Conservation (phyloP, 2,113 vertebrate genomes). For the Sardina pilchardus region DNA sequence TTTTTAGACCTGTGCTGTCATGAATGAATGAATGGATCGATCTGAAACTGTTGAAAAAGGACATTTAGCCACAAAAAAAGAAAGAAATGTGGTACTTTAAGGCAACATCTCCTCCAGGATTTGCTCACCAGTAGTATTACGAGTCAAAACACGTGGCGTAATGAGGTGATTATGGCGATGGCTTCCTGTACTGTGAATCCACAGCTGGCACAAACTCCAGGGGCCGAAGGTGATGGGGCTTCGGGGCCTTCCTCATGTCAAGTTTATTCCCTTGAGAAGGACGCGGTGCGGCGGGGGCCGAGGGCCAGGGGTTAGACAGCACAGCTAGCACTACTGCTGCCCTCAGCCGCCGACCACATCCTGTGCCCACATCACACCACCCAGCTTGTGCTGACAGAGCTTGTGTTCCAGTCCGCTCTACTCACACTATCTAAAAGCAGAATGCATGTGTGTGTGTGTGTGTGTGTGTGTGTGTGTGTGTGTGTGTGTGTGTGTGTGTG, state of each 20-base stretch:
- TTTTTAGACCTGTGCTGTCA: not conserved
- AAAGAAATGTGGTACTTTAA: conserved; percentile 34
- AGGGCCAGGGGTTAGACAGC: not conserved
- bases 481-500: conserved; percentile 18
- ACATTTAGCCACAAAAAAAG: not conserved
- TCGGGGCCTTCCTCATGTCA: not conserved
- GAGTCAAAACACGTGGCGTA: not conserved
- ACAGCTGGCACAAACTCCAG: no score
- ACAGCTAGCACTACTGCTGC: not conserved
- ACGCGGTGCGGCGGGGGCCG: not conserved
- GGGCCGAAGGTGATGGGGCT: no score
- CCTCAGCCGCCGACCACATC: not conserved
- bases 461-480: conserved; percentile 32
- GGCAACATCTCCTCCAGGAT: conserved; percentile 37
- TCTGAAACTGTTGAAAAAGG: not conserved
- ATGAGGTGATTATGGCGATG: conserved; percentile 20
- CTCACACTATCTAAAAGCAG: conserved; percentile 28
- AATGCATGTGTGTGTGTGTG: not conserved
- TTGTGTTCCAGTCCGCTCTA: not conserved
- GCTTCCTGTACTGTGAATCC: conserved; percentile 22
- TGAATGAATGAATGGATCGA: not conserved
- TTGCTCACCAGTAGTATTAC: not conserved
- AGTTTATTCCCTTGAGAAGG: not conserved
- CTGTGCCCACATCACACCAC: not conserved
- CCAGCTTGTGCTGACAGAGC: not conserved